Evolutionary conservation across 2,888 invertebrate genomes (phyloP).

Genomic region (Eustalomyia histrio): DNA sequence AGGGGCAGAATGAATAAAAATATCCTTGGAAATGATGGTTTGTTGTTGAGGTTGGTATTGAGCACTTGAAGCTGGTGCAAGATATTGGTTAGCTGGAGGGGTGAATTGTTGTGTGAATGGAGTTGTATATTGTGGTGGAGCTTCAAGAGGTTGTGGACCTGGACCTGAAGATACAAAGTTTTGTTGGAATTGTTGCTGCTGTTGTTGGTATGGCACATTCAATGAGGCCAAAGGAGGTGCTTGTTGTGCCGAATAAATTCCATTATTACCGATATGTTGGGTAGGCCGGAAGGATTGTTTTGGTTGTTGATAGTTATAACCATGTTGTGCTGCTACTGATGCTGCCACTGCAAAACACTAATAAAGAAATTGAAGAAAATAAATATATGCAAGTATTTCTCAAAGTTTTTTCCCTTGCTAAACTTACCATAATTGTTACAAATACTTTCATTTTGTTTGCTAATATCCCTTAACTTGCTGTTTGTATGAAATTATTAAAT

Average conservation of each 20-base stretch:
- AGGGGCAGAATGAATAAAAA: conserved; percentile 77
- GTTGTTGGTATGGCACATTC: conserved; percentile 44
- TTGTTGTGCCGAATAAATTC: conserved; percentile 68
- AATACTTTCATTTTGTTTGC: conserved; percentile 70
- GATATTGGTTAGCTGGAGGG: conserved; percentile 8
- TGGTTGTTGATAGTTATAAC: conserved; percentile 71
- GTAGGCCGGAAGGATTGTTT: conserved; percentile 30
- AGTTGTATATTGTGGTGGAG: conserved; percentile 54
- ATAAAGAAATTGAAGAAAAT: conserved; percentile 23
- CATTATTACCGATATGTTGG: conserved; percentile 60
- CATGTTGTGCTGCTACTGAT: conserved; percentile 69
- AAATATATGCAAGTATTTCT: not conserved
- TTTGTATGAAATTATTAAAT: conserved; percentile 11
- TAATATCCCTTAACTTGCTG: conserved; percentile 16
- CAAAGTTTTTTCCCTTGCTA: not conserved
- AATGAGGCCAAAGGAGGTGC: conserved; percentile 61
- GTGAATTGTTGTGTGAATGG: conserved; percentile 24
- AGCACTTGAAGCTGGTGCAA: not conserved
- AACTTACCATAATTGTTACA: conserved; percentile 69
- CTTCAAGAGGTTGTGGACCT: conserved; percentile 18
- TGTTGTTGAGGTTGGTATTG: conserved; percentile 57
- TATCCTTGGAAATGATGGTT: conserved; percentile 76
- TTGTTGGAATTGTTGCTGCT: not conserved
- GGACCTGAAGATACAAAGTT: not conserved
- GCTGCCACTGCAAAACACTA: conserved; percentile 69